A percentile compares a stretch with the other conserved stretches of the same genome.
phyloP scores from a whole-genome alignment of 2,113 vertebrate species.

The Spermophilus dauricus region DNA sequence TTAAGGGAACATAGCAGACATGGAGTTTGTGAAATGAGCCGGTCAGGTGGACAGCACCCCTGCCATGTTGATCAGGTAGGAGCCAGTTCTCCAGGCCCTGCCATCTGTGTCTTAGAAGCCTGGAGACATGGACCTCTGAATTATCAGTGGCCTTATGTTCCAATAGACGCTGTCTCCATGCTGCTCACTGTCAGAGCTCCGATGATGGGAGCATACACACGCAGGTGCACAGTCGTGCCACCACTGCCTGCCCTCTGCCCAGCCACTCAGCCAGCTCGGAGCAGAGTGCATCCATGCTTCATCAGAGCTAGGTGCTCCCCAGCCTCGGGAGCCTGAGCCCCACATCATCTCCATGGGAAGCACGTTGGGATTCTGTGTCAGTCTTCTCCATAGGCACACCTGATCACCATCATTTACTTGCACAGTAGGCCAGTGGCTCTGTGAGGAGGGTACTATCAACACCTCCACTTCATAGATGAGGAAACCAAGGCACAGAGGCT shows the following conservation, averaged over 20 bases:
- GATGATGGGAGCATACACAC: too few relatives aligned
- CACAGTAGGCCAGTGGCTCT: not conserved
- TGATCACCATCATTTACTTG: not conserved
- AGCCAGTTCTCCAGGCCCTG: not conserved
- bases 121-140: not conserved
- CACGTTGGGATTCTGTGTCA: not conserved
- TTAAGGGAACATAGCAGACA: not conserved
- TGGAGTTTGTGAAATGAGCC: not conserved
- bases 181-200: not conserved
- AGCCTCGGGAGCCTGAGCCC: not conserved
- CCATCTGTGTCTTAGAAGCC: not conserved
- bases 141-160: not conserved
- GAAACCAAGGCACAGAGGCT: not conserved
- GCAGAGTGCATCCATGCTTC: not conserved
- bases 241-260: too few relatives aligned
- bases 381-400: not conserved
- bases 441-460: not conserved
- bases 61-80: not conserved
- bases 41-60: not conserved
- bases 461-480: not conserved
- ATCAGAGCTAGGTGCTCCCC: not conserved
- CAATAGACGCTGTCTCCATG: not conserved
- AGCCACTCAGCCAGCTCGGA: not conserved
- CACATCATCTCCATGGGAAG: not conserved
- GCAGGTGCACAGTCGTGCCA: not conserved